A percentile compares a stretch with the other conserved stretches of the same genome.
Conservation (phyloP, 2,113 vertebrate genomes). For the Actenoides hombroni region DNA sequence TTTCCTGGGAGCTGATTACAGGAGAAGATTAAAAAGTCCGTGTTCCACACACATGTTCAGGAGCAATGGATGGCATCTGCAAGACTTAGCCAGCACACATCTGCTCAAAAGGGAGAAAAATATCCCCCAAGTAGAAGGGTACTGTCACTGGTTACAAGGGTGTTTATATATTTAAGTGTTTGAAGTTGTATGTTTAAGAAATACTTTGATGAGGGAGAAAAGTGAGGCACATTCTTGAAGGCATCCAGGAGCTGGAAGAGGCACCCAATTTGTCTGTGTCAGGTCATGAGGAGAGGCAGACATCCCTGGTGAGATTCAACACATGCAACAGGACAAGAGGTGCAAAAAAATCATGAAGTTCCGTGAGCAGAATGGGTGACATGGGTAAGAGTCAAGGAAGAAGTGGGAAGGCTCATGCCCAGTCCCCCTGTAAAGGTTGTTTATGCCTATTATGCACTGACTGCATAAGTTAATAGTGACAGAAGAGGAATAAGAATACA, state of each 20-base stretch:
- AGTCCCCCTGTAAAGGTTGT: not conserved
- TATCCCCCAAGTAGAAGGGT: slow-evolving; percentile 52
- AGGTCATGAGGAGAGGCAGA: not conserved
- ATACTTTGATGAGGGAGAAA: not conserved
- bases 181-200: not conserved
- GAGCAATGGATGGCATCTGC: slow-evolving; percentile 53
- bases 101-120: slow-evolving; percentile 65
- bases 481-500: not conserved
- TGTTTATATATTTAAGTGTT: not conserved
- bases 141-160: slow-evolving; percentile 17
- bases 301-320: not conserved
- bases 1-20: slow-evolving; percentile 69
- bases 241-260: not conserved
- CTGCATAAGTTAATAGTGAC: not conserved
- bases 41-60: slow-evolving; percentile 65
- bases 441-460: not conserved
- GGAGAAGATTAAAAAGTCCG: slow-evolving; percentile 65
- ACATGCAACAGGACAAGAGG: accelerated
- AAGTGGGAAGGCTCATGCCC: not conserved
- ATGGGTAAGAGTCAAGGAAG: not conserved
- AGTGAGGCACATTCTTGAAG: not conserved
- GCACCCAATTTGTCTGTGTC: too few species aligned
- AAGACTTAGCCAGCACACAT: not conserved
- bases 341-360: not conserved
- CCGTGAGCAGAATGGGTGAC: not conserved